A percentile compares a stretch with the other conserved stretches of the same genome.
Evolutionary conservation across 2,888 invertebrate genomes (phyloP).

Genomic region (Drosophila vallismaia): DNA sequence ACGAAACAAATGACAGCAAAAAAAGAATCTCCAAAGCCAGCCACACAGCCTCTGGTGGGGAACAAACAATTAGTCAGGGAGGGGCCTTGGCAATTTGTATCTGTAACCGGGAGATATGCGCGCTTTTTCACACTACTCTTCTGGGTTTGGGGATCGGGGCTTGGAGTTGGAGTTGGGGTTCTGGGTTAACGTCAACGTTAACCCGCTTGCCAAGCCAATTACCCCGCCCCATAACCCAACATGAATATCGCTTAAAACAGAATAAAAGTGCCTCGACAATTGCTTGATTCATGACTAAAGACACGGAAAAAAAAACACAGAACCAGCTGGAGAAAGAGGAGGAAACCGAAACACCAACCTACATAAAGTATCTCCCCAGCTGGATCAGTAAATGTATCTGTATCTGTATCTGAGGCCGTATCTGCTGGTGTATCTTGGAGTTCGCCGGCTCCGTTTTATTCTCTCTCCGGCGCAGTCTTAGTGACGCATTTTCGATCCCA

Average conservation of each 20-base stretch:
- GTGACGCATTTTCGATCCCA: conserved; percentile 37
- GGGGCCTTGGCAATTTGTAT: conserved; percentile 42
- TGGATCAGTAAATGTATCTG: conserved; percentile 23
- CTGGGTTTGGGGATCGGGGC: conserved; percentile 13
- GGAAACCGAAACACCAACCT: conserved; percentile 37
- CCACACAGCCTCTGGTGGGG: conserved; percentile 10
- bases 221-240: conserved; percentile 60
- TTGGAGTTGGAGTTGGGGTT: background rate
- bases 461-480: conserved; percentile 18
- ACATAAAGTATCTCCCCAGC: conserved; percentile 39
- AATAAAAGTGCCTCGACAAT: conserved; percentile 53
- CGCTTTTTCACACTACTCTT: conserved; percentile 35
- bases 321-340: conserved; percentile 26
- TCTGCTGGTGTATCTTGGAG: conserved; percentile 24
- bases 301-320: background rate
- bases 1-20: conserved; percentile 9
- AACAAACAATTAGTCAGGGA: conserved; percentile 50
- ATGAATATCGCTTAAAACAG: conserved; percentile 53
- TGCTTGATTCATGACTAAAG: conserved; percentile 68
- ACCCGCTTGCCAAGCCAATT: conserved; percentile 68
- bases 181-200: conserved; percentile 43
- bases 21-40: conserved; percentile 5
- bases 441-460: conserved; percentile 43
- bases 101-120: conserved; percentile 26
- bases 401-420: conserved; percentile 8